Percentiles rank a stretch among this genome's conserved stretches.
Evolutionary conservation across 2,113 vertebrate species (phyloP).

Genomic region (Mesoclemmys tuberculata): DNA sequence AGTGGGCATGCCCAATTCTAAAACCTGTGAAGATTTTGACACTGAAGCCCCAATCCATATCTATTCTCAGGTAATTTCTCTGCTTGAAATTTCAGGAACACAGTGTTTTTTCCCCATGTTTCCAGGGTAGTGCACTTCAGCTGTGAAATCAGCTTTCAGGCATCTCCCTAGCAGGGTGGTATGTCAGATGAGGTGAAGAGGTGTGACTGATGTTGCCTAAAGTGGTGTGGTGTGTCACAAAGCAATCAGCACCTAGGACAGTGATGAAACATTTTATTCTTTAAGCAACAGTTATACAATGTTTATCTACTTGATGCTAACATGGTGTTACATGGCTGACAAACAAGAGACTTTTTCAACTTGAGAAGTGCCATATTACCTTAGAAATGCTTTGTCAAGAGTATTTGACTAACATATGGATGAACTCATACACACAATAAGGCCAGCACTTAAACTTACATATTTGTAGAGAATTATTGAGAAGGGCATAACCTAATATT

Average conservation of each 20-base stretch:
- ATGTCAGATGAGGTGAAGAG: background rate
- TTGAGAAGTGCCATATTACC: background rate
- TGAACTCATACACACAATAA: background rate
- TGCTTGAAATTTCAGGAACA: background rate
- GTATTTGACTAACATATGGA: background rate
- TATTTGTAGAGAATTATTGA: background rate
- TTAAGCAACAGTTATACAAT: background rate
- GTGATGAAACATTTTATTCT: background rate
- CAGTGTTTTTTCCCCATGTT: background rate
- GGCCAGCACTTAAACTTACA: background rate
- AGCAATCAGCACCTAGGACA: background rate
- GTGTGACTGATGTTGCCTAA: background rate
- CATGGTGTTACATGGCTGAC: background rate
- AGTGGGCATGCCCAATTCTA: background rate
- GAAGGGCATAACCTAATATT: background rate
- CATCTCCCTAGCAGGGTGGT: background rate
- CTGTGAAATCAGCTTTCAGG: background rate
- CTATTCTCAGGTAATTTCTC: background rate
- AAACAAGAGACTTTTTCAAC: background rate
- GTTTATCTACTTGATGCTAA: background rate
- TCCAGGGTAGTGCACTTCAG: background rate
- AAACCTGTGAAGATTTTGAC: background rate
- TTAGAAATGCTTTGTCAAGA: background rate
- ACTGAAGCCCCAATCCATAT: background rate
- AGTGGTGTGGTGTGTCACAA: background rate